Percentiles rank a stretch among this genome's conserved stretches.
Conservation (phyloP, 2,888 invertebrate genomes). For the Aspidiotus rigidus region DNA sequence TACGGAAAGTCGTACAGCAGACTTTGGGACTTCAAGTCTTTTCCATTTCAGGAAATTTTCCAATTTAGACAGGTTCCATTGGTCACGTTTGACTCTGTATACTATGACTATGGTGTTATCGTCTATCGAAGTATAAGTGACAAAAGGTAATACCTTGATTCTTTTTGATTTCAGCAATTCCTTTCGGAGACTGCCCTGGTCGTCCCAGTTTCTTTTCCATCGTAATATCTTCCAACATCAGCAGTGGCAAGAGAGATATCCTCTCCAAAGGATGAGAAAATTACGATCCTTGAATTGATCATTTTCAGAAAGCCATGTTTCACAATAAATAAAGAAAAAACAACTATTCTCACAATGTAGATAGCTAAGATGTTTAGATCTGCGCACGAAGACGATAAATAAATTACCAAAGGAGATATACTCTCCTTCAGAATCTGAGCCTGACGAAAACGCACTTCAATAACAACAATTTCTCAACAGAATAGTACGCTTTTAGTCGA, state of each 20-base stretch:
- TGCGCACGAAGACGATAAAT: background rate
- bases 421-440: conserved; percentile 1
- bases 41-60: too few relatives aligned
- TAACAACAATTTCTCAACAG: too few relatives aligned
- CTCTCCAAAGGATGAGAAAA: conserved; percentile 65
- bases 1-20: too few relatives aligned
- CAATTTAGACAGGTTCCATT: too few relatives aligned
- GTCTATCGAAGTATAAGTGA: too few relatives aligned
- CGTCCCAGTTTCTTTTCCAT: conserved; percentile 67
- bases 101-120: too few relatives aligned
- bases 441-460: too few relatives aligned
- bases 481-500: too few relatives aligned
- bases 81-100: too few relatives aligned
- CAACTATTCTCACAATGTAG: background rate
- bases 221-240: conserved; percentile 51
- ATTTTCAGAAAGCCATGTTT: conserved; percentile 46
- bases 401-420: conserved; percentile 10
- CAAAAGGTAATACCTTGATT: conserved; percentile 21
- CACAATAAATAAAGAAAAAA: conserved; percentile 16
- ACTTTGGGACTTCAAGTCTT: too few relatives aligned
- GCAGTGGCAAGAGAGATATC: conserved; percentile 50
- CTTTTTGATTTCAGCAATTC: conserved; percentile 28
- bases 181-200: conserved; percentile 18
- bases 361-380: background rate
- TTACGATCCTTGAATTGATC: conserved; percentile 59